Evolutionary conservation across 2,113 vertebrate genomes (phyloP).

Genomic region (Bubalus kerabau): DNA sequence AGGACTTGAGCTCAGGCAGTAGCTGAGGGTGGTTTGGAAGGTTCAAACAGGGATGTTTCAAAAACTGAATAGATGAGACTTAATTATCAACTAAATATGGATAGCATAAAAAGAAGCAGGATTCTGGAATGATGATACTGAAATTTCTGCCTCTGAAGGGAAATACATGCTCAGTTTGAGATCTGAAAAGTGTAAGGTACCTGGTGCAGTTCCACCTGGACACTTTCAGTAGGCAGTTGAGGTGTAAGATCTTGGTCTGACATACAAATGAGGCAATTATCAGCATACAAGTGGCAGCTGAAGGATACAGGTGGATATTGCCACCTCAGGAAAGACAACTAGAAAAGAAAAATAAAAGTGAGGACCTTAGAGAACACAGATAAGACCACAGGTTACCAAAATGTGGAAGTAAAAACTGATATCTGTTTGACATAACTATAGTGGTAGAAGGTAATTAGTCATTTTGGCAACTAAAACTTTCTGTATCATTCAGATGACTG

Average conservation of each 20-base stretch:
- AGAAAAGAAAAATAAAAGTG: background rate
- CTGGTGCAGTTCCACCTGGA: background rate
- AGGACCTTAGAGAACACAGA: background rate
- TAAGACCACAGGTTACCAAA: background rate
- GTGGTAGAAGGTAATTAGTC: background rate
- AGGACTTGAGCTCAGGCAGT: background rate
- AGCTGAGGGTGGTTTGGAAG: background rate
- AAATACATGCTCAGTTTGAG: background rate
- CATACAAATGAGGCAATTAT: background rate
- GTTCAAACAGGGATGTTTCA: background rate
- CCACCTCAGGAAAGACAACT: background rate
- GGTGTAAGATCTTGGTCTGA: background rate
- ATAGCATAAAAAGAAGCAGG: background rate
- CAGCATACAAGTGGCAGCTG: background rate
- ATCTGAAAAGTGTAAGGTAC: background rate
- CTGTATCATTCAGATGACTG: background rate
- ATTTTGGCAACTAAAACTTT: background rate
- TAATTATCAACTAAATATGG: background rate
- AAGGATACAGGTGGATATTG: background rate
- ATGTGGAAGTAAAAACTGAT: background rate
- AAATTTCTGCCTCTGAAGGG: background rate
- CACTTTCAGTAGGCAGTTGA: background rate
- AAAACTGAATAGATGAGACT: background rate
- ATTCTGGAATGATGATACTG: background rate
- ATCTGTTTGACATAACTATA: background rate